These are phyloP conservation scores for Delphinapterus leucas DNA, from an alignment of 2,113 vertebrate genomes.

Conservation along the genomic window DNA sequence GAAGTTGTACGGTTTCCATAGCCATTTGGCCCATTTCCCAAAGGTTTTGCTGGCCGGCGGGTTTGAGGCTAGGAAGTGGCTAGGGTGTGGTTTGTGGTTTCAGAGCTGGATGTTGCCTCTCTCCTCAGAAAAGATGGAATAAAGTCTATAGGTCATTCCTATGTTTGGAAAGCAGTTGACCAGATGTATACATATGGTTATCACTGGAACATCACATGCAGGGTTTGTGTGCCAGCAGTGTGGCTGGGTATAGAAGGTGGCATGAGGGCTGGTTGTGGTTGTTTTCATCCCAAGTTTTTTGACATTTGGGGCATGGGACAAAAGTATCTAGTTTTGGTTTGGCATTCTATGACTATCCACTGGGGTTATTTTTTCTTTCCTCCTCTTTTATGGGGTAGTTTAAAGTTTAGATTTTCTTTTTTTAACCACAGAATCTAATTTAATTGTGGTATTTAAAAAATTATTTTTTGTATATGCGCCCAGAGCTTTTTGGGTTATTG, in stretches of 20 bases:
- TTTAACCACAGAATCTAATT: slow-evolving; percentile 58
- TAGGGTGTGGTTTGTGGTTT: slow-evolving; percentile 38
- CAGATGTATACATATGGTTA: not conserved
- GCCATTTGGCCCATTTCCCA: not conserved
- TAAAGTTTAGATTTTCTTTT: slow-evolving; percentile 60
- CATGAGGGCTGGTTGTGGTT: not conserved
- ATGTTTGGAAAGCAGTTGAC: not conserved
- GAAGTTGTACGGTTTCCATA: slow-evolving; percentile 1
- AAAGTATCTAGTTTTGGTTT: slow-evolving; percentile 48
- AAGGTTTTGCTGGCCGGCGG: not conserved
- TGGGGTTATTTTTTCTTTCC: not conserved
- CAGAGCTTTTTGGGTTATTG: slow-evolving; percentile 55
- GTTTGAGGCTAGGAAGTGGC: slow-evolving; percentile 29
- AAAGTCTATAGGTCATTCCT: not conserved
- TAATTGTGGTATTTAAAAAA: slow-evolving; percentile 56
- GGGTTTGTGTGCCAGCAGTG: not conserved
- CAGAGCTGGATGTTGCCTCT: not conserved
- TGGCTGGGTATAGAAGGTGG: not conserved
- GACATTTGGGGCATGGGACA: slow-evolving; percentile 17
- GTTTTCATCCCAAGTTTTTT: not conserved
- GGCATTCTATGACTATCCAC: not conserved
- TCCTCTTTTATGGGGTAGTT: slow-evolving; percentile 44
- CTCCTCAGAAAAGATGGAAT: not conserved
- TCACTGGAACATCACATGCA: not conserved
- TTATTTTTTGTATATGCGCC: slow-evolving; percentile 43